Evolutionary conservation across 1,140 invertebrate genomes (phyloP), one percentile per base, ranked within the genome.

Genomic region (Thereuonema tuberculata): DNA sequence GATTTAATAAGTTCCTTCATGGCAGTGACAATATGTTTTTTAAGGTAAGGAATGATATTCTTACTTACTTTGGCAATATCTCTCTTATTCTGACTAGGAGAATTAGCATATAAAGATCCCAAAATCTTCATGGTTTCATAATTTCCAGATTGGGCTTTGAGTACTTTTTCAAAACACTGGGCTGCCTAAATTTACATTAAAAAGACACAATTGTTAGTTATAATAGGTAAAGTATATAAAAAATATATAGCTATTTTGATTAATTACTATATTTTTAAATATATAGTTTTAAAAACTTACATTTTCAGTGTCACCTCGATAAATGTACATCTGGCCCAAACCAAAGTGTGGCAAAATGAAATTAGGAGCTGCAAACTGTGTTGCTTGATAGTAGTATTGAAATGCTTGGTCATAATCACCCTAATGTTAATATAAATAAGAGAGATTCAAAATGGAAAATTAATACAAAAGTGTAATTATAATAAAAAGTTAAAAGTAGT

Each of bases 41-140:
- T n/a, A n/a, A n/a, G n/a, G n/a, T n/a, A n/a, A n/a, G n/a, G n/a
- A n/a, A n/a, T n/a, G n/a, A n/a, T n/a, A n/a, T n/a, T n/a, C n/a
- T 37, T 37, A 31, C 57, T 54, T 62, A 73, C 72, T 72, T 90
- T 89, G 0, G 94, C 94, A 61, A 91, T 87, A 65, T 97, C 91
- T 28, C 92, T 76, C 75, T 96, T 96, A 0, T 87, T 86, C 71
- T 87, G 89, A 60, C 84, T 96, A 61, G 76, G 81, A 0, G 91
- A 93, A 69, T 86, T 90, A 0, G 93, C 93, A 73, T 99, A 99
- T 0, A 99, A 75, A 0, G 94, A 97, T 0, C 95, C 96, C 1
- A 99, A 78, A 64, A 99, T 98, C 74, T 99, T 98, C 92, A 99
- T 96, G 2, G 96, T 98, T 75, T 99, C 97, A 71, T 98, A 98